A percentile compares a stretch with the other conserved stretches of the same genome.
These are phyloP conservation scores for Collichthys lucidus DNA, from an alignment of 2,113 vertebrate genomes.

Conservation along the genomic window DNA sequence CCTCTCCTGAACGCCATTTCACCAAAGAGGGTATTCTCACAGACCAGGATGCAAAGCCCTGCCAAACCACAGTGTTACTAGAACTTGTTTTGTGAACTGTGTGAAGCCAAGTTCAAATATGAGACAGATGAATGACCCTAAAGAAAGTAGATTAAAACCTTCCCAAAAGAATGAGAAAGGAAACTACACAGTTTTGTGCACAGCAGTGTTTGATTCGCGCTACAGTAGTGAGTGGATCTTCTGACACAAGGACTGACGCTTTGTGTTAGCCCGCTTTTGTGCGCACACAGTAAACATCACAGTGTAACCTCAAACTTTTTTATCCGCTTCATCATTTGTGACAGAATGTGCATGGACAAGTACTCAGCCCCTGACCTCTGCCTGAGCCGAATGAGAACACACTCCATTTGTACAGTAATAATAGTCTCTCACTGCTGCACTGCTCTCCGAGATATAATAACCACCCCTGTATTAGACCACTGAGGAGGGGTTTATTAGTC, in stretches of 20 bases:
- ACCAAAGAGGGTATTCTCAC: no score
- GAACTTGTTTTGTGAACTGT: no score
- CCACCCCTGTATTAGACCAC: slow-evolving; percentile 47
- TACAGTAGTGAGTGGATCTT: not conserved
- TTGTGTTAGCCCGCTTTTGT: not conserved
- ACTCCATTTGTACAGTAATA: slow-evolving; percentile 64
- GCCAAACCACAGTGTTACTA: no score
- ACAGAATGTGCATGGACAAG: slow-evolving; percentile 25
- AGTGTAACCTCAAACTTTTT: slow-evolving; percentile 8
- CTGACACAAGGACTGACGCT: slow-evolving; percentile 3
- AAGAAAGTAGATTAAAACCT: no score
- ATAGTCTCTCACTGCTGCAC: slow-evolving; percentile 47
- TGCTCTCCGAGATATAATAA: slow-evolving; percentile 65
- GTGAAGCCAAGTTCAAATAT: not conserved
- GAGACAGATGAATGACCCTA: not conserved
- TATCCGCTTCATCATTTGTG: slow-evolving; percentile 29
- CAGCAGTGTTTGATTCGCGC: not conserved
- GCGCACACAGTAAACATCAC: slow-evolving; percentile 1
- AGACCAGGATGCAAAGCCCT: no score
- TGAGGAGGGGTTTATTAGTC: slow-evolving; percentile 67
- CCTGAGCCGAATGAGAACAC: slow-evolving; percentile 40
- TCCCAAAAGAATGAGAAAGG: no score
- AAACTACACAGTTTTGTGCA: no score
- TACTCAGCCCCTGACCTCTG: slow-evolving; percentile 46
- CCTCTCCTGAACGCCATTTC: no score